A percentile compares a stretch with the other conserved stretches of the same genome.
Conservation (phyloP, 1,140 invertebrate genomes). For the Ips nitidus region DNA sequence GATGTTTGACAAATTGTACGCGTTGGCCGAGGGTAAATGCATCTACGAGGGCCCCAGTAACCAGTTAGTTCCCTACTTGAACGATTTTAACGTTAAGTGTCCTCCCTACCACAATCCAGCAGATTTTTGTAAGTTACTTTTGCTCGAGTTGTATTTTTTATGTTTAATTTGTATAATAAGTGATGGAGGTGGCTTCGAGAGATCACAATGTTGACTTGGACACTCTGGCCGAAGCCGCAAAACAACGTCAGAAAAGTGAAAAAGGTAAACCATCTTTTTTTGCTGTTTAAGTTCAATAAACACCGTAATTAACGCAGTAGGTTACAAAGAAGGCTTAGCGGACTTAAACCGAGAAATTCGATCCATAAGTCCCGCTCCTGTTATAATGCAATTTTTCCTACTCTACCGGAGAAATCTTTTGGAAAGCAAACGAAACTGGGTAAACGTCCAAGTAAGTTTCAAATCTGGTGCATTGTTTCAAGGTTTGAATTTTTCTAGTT, state of each 20-base stretch:
- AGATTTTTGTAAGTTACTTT: conserved; percentile 77
- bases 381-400: conserved; percentile 59
- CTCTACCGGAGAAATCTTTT: conserved; percentile 65
- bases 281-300: no score
- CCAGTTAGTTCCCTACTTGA: conserved; percentile 80
- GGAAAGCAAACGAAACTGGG: conserved; percentile 62
- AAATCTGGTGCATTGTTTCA: conserved; percentile 20
- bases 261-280: no score
- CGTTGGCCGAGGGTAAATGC: conserved; percentile 84
- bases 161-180: conserved; percentile 43
- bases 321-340: conserved; percentile 23
- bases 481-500: conserved; percentile 56
- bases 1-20: conserved; percentile 93
- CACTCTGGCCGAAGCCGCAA: conserved; percentile 56
- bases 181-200: conserved; percentile 77
- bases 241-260: conserved; percentile 21
- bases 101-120: conserved; percentile 95
- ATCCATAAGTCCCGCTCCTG: conserved; percentile 47
- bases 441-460: conserved; percentile 50
- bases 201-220: conserved; percentile 64
- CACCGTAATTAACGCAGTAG: conserved; percentile 21
- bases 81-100: conserved; percentile 75
- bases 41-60: conserved; percentile 81
- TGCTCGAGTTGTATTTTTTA: not conserved
- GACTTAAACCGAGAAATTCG: conserved; percentile 7